Base-by-base conservation (phyloP, 2,113 vertebrate species). In the Psilopsiagon aurifrons region DNA sequence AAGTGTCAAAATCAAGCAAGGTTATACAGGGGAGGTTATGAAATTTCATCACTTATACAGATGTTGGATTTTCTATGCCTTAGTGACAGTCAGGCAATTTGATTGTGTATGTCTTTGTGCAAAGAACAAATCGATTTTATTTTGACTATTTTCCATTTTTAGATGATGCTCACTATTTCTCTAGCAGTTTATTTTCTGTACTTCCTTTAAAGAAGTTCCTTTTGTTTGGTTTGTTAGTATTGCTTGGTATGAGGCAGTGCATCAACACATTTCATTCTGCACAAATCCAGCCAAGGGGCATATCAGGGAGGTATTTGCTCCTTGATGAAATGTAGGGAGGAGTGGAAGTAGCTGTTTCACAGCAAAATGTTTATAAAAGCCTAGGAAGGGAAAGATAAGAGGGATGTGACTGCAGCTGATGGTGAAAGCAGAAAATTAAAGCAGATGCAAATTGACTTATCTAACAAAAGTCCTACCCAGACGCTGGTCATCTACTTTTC, bases 41-140 rank as follows among this genome's bases (percentile, higher is more conserved):
- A 95, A 96, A 97, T 97, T 95, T 96, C 95, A 94, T 94, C 90
- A 93, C 83, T 91, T 94, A 69, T 62, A 86, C 95, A 97, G 91
- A 97, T 93, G 88, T 91, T 91, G 86, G 69, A 49, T 91, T 96
- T 95, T 84, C 92, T 81, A 28, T 66, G 62, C 66, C 0, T 0
- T 83, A 92, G 78, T 68, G 52, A 91, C 80, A 71, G 86, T 84
- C 60, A 86, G 67, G 67, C 77, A 89, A 85, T 83, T 64, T 57
- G 22, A 14, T 43, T 80, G 25, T 68, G 19, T 52, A 46, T 41
- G 37, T 79, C 73, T 31, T 6, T 1, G n/a, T 57, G 73, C 93
- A 94, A 94, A 90, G 52, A 75, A 89, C 5, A 47, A 68, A 78
- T 49, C 78, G 5, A 66, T 17, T 86, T 82, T 44, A 17, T 78